phyloP scores from a whole-genome alignment of 2,888 invertebrate genomes.

The Actias luna region DNA sequence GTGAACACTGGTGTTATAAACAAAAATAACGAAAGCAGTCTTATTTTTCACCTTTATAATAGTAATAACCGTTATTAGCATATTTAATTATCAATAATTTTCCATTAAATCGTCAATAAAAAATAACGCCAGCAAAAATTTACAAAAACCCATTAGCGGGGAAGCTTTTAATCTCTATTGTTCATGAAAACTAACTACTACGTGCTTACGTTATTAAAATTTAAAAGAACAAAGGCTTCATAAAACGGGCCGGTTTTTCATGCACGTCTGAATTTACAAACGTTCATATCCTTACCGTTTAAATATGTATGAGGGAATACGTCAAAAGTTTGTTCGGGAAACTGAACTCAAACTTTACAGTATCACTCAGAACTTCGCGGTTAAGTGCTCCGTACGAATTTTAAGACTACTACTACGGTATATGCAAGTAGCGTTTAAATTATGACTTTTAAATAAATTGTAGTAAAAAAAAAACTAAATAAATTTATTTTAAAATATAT shows the following conservation, averaged over 20 bases:
- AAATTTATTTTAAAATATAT: too few relatives aligned
- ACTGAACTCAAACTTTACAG: slow-evolving; percentile 52
- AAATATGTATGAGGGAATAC: slow-evolving; percentile 62
- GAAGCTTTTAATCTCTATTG: slow-evolving; percentile 1
- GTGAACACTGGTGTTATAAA: too few relatives aligned
- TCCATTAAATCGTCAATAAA: too few relatives aligned
- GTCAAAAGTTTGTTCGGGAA: slow-evolving; percentile 48
- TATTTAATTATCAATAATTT: too few relatives aligned
- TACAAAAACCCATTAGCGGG: background rate
- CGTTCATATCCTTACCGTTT: slow-evolving; percentile 47
- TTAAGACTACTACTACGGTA: slow-evolving; percentile 17
- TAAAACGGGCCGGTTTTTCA: slow-evolving; percentile 31
- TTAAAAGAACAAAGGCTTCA: slow-evolving; percentile 27
- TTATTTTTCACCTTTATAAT: too few relatives aligned
- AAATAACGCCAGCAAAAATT: background rate
- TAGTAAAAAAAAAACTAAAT: too few relatives aligned
- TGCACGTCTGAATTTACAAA: slow-evolving; percentile 35
- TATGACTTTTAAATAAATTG: too few relatives aligned
- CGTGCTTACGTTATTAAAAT: slow-evolving; percentile 27
- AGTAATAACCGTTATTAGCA: too few relatives aligned
- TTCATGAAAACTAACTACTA: background rate
- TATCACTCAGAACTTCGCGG: slow-evolving; percentile 43
- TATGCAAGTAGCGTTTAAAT: slow-evolving; percentile 10
- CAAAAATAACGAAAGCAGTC: too few relatives aligned
- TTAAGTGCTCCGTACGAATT: slow-evolving; percentile 38